A percentile compares a stretch with the other conserved stretches of the same genome.
Evolutionary conservation across 2,888 invertebrate genomes (phyloP).

Genomic region (Nymphalis c-album): DNA sequence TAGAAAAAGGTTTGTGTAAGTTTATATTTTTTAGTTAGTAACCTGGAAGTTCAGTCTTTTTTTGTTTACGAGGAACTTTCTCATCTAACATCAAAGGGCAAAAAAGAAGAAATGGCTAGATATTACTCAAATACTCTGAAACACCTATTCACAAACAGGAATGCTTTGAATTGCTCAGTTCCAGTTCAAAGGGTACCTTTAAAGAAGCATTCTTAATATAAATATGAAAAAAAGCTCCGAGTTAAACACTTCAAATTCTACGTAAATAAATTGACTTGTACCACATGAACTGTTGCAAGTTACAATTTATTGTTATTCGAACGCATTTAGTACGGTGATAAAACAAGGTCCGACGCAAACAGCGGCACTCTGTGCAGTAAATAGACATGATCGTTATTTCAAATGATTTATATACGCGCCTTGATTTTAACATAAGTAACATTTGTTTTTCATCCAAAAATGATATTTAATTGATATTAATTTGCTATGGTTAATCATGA

Average conservation of each 20-base stretch:
- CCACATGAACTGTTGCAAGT: background rate
- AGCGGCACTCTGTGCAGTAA: constrained; percentile 13
- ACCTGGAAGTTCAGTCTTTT: no score
- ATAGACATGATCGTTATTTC: constrained; percentile 25
- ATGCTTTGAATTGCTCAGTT: no score
- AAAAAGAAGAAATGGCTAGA: no score
- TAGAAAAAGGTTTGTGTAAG: no score
- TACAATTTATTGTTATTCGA: constrained; percentile 1
- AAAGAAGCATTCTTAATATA: no score
- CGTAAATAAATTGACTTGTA: background rate
- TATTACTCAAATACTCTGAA: no score
- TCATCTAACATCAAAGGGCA: no score
- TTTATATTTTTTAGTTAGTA: no score
- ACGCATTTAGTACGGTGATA: constrained; percentile 15
- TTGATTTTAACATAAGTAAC: constrained; percentile 10
- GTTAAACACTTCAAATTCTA: background rate
- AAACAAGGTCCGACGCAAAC: constrained; percentile 19
- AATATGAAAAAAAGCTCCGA: no score
- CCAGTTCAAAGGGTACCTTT: no score
- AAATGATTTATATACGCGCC: constrained; percentile 20
- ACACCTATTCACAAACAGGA: no score
- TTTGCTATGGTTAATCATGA: background rate
- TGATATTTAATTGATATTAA: background rate
- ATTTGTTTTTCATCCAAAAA: background rate
- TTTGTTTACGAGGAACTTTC: no score